Evolutionary conservation across 2,113 vertebrate genomes (phyloP), one percentile per base, ranked within the genome.

Genomic region (Atlantisia rogersi): DNA sequence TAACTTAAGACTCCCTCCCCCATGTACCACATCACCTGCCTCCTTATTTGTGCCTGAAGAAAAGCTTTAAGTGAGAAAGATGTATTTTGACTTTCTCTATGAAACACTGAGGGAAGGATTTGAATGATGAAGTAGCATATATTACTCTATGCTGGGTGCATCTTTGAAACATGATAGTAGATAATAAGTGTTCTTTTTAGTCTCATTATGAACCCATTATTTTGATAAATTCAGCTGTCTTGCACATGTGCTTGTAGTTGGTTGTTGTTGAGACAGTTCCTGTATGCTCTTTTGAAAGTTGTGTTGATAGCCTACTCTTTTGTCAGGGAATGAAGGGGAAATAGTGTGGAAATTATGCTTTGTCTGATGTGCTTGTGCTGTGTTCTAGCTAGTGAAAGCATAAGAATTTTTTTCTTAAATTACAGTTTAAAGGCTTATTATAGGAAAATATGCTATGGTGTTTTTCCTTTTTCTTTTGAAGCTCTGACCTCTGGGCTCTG

Each of bases 401-500:
- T 69, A 86, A 81, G 50, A 42, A 6, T n/a, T 55, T 46, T 65
- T 55, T 63, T 42, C 69, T 63, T 1, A 31, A 64, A 22, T 37
- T 60, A 31, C 16, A 16, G 25, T 86, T 67, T 81, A 53, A 86
- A 88, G 39, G 63, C 29, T 81, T 55, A 3, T 73, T 64, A 35
- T 37, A 68, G 9, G 35, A 88, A 74, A 67, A 29, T 19, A 32
- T 81, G 20, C 15, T 65, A 3, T 83, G 7, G 7, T 19, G 53
- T 82, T 32, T 84, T 95, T 84, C 39, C 25, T 58, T 28, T 39
- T 92, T 78, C 31, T 71, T 73, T 92, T 96, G 81, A 97, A 98
- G 98, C 95, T 99, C 99, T 96, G 99, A 99, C 96, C 99, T 99
- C 60, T 99, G 99, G 99, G 99, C 99, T 70, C 98, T 99, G 95